Evolutionary conservation across 2,113 vertebrate species (phyloP).

Genomic region (Todiramphus chloris): DNA sequence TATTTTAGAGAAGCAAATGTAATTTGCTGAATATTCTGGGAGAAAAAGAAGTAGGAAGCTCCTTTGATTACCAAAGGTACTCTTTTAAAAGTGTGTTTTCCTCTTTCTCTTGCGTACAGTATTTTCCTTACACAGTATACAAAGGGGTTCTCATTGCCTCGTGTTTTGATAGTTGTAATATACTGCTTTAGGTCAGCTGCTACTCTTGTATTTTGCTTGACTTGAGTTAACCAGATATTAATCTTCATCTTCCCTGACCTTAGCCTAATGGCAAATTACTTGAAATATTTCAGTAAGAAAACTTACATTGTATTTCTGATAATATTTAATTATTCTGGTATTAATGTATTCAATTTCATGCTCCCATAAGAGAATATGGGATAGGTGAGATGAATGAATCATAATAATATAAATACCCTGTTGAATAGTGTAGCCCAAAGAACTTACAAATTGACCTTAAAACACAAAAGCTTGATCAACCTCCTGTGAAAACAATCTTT

Average conservation of each 20-base stretch:
- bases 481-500: not conserved
- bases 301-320: not conserved
- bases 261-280: not conserved
- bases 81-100: not conserved
- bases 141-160: not conserved
- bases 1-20: conserved; percentile 66
- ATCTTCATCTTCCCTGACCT: not conserved
- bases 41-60: conserved; percentile 34
- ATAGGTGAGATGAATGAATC: not conserved
- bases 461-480: not conserved
- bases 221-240: not conserved
- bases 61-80: conserved; percentile 31
- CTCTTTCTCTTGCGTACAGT: not conserved
- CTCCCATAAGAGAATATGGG: not conserved
- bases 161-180: not conserved
- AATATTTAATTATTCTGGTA: not conserved
- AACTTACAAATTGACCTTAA: not conserved
- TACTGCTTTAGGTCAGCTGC: not conserved
- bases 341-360: not conserved
- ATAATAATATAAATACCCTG: not conserved
- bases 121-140: not conserved
- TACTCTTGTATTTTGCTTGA: not conserved
- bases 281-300: not conserved
- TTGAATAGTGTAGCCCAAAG: not conserved
- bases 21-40: conserved; percentile 55